These are phyloP conservation scores for Microtus richardsoni DNA, from an alignment of 2,113 vertebrate genomes.

Conservation along the genomic window DNA sequence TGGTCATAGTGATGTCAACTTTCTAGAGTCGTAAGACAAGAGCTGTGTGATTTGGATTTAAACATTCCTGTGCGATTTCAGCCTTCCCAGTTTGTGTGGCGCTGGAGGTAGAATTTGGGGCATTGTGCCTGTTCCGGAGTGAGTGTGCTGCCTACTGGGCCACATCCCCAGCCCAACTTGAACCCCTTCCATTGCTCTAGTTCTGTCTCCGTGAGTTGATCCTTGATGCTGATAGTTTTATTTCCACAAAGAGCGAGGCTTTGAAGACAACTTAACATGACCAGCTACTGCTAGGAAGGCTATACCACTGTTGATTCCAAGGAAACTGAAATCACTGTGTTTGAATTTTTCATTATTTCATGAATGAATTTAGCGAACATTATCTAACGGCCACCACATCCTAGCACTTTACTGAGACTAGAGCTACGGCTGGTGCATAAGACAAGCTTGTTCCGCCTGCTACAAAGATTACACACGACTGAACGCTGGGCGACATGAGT, in stretches of 20 bases:
- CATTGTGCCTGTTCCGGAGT: background rate
- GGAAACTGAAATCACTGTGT: background rate
- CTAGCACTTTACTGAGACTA: background rate
- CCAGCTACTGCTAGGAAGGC: background rate
- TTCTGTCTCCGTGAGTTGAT: background rate
- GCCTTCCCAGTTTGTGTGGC: background rate
- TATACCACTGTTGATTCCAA: background rate
- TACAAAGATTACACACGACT: background rate
- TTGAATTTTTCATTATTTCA: background rate
- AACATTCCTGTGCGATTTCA: background rate
- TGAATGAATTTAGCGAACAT: background rate
- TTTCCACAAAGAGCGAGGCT: background rate
- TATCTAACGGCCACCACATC: background rate
- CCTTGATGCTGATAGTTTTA: background rate
- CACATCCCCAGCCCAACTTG: background rate
- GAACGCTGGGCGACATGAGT: background rate
- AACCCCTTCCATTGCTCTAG: background rate
- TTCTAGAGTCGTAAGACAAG: background rate
- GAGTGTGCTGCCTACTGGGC: background rate
- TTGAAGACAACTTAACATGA: background rate
- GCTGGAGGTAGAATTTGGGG: no score
- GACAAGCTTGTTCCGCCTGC: background rate
- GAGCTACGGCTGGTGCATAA: background rate
- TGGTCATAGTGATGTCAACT: background rate
- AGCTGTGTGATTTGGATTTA: background rate